These are phyloP conservation scores for Lepas anatifera DNA, from an alignment of 2,888 invertebrate genomes.

Conservation along the genomic window DNA sequence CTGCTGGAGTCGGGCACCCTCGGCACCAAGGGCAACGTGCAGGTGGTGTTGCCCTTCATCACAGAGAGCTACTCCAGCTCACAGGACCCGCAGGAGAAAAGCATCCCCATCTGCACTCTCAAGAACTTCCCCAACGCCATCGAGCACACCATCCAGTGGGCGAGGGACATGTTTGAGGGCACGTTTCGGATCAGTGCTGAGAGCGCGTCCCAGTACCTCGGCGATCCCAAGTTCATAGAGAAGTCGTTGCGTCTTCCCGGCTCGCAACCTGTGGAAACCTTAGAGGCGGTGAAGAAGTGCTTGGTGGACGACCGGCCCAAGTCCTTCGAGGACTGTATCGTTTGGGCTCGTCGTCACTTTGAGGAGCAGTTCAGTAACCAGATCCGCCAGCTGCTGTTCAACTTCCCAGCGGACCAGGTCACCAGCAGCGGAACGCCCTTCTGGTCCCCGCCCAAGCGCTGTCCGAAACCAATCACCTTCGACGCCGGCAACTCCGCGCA, in stretches of 20 bases:
- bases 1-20: slow-evolving; percentile 94
- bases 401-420: slow-evolving; percentile 87
- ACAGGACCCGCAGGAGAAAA: slow-evolving; percentile 97
- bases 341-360: slow-evolving; percentile 62
- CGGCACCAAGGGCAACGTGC: slow-evolving; percentile 95
- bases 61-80: slow-evolving; percentile 94
- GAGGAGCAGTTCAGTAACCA: slow-evolving; percentile 89
- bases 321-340: slow-evolving; percentile 69
- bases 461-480: slow-evolving; percentile 65
- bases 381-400: slow-evolving; percentile 88
- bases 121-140: slow-evolving; percentile 99
- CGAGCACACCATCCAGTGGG: slow-evolving; percentile 60
- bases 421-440: slow-evolving; percentile 81
- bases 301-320: slow-evolving; percentile 74
- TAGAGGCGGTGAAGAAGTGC: slow-evolving; percentile 66
- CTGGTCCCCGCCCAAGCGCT: slow-evolving; percentile 97
- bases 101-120: slow-evolving; percentile 92
- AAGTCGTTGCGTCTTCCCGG: slow-evolving; percentile 75
- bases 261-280: slow-evolving; percentile 54
- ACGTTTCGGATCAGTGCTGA: slow-evolving; percentile 79
- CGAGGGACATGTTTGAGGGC: slow-evolving; percentile 86
- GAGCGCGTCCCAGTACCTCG: slow-evolving; percentile 63
- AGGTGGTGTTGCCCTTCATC: slow-evolving; percentile 89
- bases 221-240: slow-evolving; percentile 62
- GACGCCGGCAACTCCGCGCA: slow-evolving; percentile 45